Base-by-base conservation (phyloP, 1,140 invertebrate species). In the Vanessa atalanta region DNA sequence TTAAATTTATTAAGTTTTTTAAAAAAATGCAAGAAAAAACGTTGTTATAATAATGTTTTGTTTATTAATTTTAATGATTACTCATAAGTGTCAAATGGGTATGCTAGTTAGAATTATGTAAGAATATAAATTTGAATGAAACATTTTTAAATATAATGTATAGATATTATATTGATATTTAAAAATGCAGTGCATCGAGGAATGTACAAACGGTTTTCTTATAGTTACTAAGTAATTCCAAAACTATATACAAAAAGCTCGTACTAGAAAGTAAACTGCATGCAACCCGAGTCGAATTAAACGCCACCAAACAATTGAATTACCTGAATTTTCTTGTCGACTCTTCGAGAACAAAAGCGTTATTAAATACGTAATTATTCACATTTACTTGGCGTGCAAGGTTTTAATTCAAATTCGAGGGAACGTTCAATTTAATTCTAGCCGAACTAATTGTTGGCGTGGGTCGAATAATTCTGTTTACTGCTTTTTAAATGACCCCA, bases 281-380 rank as follows among this genome's bases (percentile, higher is more conserved):
- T 81, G 83, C 78, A 85, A 81, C 79, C 78, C 78, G 72, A 74
- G 70, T 88, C 83, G 81, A 90, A 88, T 92, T 91, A 90, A 92
- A 92, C 80, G 87, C 82, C 88, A 81, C 86, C 85, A 90, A 89
- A 91, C 90, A 92, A 91, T 92, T 92, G 89, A 92, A 92, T 92
- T 92, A 92, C 89, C 86, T 88, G 87, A 88, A 90, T 90, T 92
- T 92, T 86, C 90, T 90, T 87, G 84, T 88, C 85, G 80, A 78
- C 77, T 83, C 72, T 82, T 80, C 81, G 86, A 86, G 89, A 92
- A 92, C 89, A 92, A 92, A 91, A 89, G 88, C 88, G 81, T 90
- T 91, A 92, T 92, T 92, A 92, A 92, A 92, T 88, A 89, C 88
- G 88, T 91, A 92, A 92, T 92, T 92, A 92, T 92, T 90, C 89